phyloP scores from a whole-genome alignment of 2,888 invertebrate genomes.

The Drosophila cognata region DNA sequence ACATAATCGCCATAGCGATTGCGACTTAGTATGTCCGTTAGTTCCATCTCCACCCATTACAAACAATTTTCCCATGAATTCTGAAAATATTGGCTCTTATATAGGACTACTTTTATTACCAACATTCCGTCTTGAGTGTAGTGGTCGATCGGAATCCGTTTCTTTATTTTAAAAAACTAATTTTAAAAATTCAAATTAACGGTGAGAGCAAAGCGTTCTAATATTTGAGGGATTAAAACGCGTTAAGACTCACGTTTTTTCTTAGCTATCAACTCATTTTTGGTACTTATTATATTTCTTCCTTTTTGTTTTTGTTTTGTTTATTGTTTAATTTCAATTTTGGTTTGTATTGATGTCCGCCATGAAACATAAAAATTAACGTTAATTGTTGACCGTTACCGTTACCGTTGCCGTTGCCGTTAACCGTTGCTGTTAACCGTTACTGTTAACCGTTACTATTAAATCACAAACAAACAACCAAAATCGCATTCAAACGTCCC shows the following conservation, averaged over 20 bases:
- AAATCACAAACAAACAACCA: slow-evolving; percentile 44
- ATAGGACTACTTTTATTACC: not conserved
- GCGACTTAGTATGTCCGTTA: not conserved
- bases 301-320: slow-evolving; percentile 28
- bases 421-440: slow-evolving; percentile 36
- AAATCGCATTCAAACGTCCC: slow-evolving; percentile 40
- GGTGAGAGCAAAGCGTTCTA: not conserved
- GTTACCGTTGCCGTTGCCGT: slow-evolving; percentile 26
- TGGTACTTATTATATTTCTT: slow-evolving; percentile 22
- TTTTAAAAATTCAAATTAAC: not conserved
- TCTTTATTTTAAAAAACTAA: not conserved
- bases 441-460: slow-evolving; percentile 49
- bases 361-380: slow-evolving; percentile 39
- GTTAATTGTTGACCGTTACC: slow-evolving; percentile 30
- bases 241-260: not conserved
- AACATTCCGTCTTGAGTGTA: no score
- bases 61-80: not conserved
- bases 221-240: not conserved
- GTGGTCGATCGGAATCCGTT: not conserved
- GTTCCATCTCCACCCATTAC: not conserved
- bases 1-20: not conserved
- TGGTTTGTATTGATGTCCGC: slow-evolving; percentile 46
- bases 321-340: slow-evolving; percentile 37
- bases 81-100: not conserved
- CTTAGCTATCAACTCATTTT: slow-evolving; percentile 10